Conservation (phyloP, 2,797 vertebrate species). For the Typhlichthys subterraneus region DNA sequence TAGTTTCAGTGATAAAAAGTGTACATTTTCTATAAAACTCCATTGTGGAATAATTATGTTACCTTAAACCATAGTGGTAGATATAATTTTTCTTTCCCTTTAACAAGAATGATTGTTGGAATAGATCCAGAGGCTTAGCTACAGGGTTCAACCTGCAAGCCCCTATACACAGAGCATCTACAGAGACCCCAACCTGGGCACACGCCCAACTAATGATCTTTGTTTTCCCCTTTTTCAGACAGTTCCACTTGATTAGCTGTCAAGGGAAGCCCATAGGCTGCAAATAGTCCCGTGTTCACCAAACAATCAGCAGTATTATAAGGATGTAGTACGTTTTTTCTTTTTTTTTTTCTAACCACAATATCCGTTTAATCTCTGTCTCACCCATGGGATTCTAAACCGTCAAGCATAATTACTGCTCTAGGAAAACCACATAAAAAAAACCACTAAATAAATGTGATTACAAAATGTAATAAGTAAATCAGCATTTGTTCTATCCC, state of each 20-base stretch:
- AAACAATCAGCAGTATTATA: constrained; percentile 44
- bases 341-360: constrained; percentile 2
- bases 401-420: constrained; percentile 18
- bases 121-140: constrained; percentile 5
- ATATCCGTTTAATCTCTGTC: constrained; percentile 10
- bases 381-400: background rate
- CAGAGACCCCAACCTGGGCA: background rate
- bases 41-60: too few relatives aligned
- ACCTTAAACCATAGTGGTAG: too few relatives aligned
- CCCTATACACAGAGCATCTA: background rate
- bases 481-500: constrained; percentile 41
- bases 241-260: constrained; percentile 32
- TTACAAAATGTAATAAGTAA: too few relatives aligned
- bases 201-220: constrained; percentile 4
- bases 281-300: constrained; percentile 43
- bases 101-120: constrained; percentile 8
- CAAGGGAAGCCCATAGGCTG: constrained; percentile 25
- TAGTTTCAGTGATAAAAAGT: too few relatives aligned
- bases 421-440: constrained; percentile 16
- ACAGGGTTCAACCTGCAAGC: background rate
- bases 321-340: constrained; percentile 10
- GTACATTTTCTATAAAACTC: too few relatives aligned
- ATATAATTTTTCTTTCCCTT: constrained; percentile 1
- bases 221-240: constrained; percentile 17
- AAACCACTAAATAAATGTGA: rapidly evolving